Evolutionary conservation across 2,113 vertebrate genomes (phyloP).

Genomic region (Neotragus pygmaeus): DNA sequence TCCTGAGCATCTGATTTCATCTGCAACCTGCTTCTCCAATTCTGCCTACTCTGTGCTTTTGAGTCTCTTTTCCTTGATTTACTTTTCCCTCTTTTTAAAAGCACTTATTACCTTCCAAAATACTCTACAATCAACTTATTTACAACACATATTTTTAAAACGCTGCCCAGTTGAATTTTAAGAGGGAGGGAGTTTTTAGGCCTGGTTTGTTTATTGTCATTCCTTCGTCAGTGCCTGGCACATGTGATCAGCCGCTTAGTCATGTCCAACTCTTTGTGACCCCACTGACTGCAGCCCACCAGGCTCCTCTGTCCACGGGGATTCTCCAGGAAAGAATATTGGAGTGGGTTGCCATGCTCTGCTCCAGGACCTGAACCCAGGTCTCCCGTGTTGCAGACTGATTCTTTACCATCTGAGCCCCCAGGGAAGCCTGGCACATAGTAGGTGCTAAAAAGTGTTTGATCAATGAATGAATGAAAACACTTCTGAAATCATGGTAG

Average conservation of each 20-base stretch:
- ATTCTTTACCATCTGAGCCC: background rate
- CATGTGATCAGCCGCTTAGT: background rate
- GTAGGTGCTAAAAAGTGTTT: background rate
- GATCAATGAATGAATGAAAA: slow-evolving; percentile 22
- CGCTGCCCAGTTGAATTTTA: background rate
- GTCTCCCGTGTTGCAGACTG: background rate
- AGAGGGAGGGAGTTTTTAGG: background rate
- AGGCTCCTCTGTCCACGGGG: background rate
- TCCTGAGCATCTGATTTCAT: background rate
- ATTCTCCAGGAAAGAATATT: background rate
- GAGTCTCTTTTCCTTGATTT: background rate
- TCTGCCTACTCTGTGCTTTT: background rate
- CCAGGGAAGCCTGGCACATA: background rate
- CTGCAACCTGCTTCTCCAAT: background rate
- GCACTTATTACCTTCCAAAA: background rate
- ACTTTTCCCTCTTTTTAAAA: background rate
- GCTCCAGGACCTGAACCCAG: background rate
- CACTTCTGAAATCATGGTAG: background rate
- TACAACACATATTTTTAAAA: background rate
- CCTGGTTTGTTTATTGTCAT: background rate
- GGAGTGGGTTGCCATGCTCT: background rate
- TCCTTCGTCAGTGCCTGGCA: background rate
- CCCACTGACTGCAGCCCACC: background rate
- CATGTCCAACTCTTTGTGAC: background rate
- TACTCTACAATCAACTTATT: background rate